Percentiles rank a stretch among this genome's conserved stretches.
Conservation (phyloP, 2,888 invertebrate genomes). For the Blomia tropicalis region DNA sequence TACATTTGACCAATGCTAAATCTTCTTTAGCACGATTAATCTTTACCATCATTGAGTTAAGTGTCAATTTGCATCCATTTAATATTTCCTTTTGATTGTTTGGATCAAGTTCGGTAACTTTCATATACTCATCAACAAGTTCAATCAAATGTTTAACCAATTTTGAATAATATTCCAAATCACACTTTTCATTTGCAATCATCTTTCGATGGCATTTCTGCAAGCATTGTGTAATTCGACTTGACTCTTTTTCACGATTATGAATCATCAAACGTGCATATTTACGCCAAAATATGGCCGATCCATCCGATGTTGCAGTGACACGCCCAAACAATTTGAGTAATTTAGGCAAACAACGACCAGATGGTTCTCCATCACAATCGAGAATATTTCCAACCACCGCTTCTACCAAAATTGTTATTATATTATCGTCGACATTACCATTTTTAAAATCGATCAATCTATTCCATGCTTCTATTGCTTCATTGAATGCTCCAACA, state of each 20-base stretch:
- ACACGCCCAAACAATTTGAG: slow-evolving; percentile 57
- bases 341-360: slow-evolving; percentile 42
- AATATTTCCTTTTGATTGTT: background rate
- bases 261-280: slow-evolving; percentile 46
- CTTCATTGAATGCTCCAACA: slow-evolving; percentile 64
- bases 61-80: slow-evolving; percentile 9
- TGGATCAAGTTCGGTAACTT: background rate
- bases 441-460: slow-evolving; percentile 64
- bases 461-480: slow-evolving; percentile 64
- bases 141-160: slow-evolving; percentile 9
- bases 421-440: slow-evolving; percentile 57
- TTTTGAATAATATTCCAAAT: slow-evolving; percentile 29
- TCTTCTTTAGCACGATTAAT: background rate
- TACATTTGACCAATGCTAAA: background rate
- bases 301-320: slow-evolving; percentile 44
- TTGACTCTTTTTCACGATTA: slow-evolving; percentile 40
- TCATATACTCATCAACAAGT: slow-evolving; percentile 18
- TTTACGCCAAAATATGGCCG: slow-evolving; percentile 60
- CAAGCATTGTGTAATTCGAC: slow-evolving; percentile 46
- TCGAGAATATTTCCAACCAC: slow-evolving; percentile 49
- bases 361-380: slow-evolving; percentile 39
- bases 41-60: slow-evolving; percentile 27
- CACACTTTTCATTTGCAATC: slow-evolving; percentile 46
- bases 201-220: slow-evolving; percentile 57
- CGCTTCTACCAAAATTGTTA: slow-evolving; percentile 53